These are phyloP conservation scores for Eumeta japonica DNA, from an alignment of 1,140 invertebrate species.

Conservation along the genomic window DNA sequence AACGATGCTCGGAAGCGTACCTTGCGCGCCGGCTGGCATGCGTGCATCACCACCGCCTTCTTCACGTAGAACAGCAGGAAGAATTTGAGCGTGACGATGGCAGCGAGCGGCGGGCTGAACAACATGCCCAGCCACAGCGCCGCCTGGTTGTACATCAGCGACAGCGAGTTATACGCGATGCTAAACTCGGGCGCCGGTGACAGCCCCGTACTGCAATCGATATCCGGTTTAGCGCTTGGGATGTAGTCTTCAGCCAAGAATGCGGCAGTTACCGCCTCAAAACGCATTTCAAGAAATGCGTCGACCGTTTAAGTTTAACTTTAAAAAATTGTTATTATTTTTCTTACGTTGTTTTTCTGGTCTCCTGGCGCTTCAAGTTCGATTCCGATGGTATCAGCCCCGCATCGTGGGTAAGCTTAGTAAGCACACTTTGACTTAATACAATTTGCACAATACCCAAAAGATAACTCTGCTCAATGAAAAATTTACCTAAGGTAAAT, in stretches of 20 bases:
- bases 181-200: conserved; percentile 65
- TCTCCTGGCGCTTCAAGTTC: too few relatives aligned
- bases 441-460: too few relatives aligned
- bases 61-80: conserved; percentile 69
- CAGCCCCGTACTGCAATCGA: too few relatives aligned
- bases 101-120: conserved; percentile 65
- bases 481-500: too few relatives aligned
- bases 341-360: not conserved
- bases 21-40: conserved; percentile 60
- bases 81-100: conserved; percentile 65
- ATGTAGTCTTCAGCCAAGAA: too few relatives aligned
- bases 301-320: not conserved
- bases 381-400: too few relatives aligned
- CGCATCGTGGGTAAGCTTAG: too few relatives aligned
- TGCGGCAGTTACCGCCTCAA: conserved; percentile 14
- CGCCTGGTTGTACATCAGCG: conserved; percentile 74
- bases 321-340: not conserved
- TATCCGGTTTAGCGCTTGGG: too few relatives aligned
- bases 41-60: conserved; percentile 51
- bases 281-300: not conserved
- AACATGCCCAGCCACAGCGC: conserved; percentile 71
- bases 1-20: conserved; percentile 10
- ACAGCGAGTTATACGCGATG: conserved; percentile 69
- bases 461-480: too few relatives aligned
- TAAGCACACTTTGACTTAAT: too few relatives aligned